Conservation (phyloP, 2,888 invertebrate species). For the Tetragonula carbonaria region DNA sequence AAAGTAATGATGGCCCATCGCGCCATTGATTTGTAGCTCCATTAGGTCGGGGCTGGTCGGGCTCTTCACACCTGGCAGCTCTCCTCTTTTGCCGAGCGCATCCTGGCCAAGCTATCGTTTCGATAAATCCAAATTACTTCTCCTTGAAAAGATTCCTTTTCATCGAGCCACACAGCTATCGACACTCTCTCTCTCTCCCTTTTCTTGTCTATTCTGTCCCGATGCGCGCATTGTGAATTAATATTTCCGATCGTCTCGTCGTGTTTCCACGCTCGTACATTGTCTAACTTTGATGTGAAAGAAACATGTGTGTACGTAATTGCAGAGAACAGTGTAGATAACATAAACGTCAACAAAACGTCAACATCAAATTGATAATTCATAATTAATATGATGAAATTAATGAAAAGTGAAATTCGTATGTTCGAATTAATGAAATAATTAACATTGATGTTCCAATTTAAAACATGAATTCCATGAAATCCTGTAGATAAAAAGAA, state of each 20-base stretch:
- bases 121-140: constrained; percentile 80
- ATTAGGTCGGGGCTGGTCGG: constrained; percentile 81
- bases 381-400: too few species aligned
- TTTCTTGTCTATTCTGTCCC: neutral
- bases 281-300: too few species aligned
- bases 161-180: constrained; percentile 9
- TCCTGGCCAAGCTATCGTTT: constrained; percentile 43
- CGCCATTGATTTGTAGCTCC: constrained; percentile 82
- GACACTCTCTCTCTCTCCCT: neutral
- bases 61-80: constrained; percentile 74
- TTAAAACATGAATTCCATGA: too few species aligned
- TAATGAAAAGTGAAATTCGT: too few species aligned
- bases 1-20: constrained; percentile 82
- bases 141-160: constrained; percentile 49
- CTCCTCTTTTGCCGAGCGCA: constrained; percentile 55
- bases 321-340: too few species aligned
- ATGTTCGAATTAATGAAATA: too few species aligned
- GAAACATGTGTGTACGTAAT: too few species aligned
- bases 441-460: too few species aligned
- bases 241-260: neutral
- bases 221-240: neutral
- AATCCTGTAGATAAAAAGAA: too few species aligned
- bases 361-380: too few species aligned
- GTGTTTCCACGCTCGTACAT: neutral
- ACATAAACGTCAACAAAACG: too few species aligned